These are phyloP conservation scores for Drosophila sechellia DNA, from an alignment of 1,140 invertebrate species.

Conservation along the genomic window DNA sequence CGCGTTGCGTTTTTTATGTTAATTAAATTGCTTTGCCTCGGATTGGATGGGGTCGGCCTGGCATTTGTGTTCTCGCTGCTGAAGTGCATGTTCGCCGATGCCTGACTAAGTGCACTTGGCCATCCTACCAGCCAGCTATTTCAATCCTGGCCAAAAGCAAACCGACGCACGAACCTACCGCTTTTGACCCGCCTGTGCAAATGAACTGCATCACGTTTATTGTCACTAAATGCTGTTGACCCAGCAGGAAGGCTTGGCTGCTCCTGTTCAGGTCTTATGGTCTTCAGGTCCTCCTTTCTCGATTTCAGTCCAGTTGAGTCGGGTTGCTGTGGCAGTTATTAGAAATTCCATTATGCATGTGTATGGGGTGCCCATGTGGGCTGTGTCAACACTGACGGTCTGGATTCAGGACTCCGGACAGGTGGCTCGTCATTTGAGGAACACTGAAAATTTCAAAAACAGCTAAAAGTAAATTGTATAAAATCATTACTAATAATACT, in stretches of 20 bases:
- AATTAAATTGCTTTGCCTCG: conserved; percentile 67
- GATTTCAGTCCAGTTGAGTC: not conserved
- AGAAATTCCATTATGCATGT: conserved; percentile 79
- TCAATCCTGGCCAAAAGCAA: conserved; percentile 6
- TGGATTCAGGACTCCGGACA: conserved; percentile 29
- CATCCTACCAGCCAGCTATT: conserved; percentile 5
- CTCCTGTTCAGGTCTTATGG: conserved; percentile 6
- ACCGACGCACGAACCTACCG: conserved; percentile 28
- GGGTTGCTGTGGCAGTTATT: conserved; percentile 57
- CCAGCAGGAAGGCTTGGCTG: conserved; percentile 32
- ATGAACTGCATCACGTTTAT: conserved; percentile 59
- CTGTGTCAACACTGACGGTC: conserved; percentile 63
- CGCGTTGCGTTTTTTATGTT: conserved; percentile 72
- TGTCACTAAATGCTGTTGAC: conserved; percentile 68
- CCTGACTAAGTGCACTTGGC: conserved; percentile 44
- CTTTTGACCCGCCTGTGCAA: conserved; percentile 32
- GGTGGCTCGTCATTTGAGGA: conserved; percentile 21
- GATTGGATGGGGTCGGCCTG: not conserved
- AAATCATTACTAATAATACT: too few relatives aligned
- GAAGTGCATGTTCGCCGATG: conserved; percentile 46
- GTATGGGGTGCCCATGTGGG: conserved; percentile 53
- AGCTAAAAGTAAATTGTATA: too few relatives aligned
- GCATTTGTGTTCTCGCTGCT: conserved; percentile 11
- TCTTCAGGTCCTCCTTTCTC: conserved; percentile 1
- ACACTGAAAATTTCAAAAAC: conserved; percentile 9